phyloP scores from a whole-genome alignment of 2,113 vertebrate species.

The Ptilonorhynchus violaceus region DNA sequence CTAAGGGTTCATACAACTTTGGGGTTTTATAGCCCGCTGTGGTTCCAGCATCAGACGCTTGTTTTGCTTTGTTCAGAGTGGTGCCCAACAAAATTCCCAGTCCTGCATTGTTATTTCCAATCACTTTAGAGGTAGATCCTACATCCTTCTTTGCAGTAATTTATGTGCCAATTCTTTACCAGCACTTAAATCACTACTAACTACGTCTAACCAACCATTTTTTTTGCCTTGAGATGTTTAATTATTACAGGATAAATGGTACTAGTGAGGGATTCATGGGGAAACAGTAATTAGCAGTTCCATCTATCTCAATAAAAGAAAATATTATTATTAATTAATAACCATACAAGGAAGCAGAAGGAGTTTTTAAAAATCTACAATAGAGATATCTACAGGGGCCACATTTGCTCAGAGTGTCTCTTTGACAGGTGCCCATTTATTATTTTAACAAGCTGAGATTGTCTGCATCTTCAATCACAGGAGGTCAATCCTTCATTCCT shows the following conservation, averaged over 20 bases:
- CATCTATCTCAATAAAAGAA: conserved; percentile 73
- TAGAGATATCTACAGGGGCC: conserved; percentile 67
- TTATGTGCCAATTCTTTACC: conserved; percentile 16
- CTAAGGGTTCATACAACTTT: not conserved
- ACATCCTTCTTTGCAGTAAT: not conserved
- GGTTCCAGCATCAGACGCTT: not conserved
- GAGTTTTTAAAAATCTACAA: conserved; percentile 61
- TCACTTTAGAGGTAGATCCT: not conserved
- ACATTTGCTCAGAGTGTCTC: conserved; percentile 58
- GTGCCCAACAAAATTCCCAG: not conserved
- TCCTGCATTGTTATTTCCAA: not conserved
- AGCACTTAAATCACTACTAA: conserved; percentile 32
- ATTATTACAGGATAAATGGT: conserved; percentile 70
- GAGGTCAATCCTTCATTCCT: conserved; percentile 58
- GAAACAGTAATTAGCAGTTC: conserved; percentile 71
- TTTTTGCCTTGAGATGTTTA: conserved; percentile 64
- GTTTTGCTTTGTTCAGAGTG: not conserved
- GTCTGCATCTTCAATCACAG: conserved; percentile 42
- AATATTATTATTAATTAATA: conserved; percentile 78
- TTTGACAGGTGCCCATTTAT: conserved; percentile 69
- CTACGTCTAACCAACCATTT: conserved; percentile 34
- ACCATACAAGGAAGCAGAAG: conserved; percentile 51
- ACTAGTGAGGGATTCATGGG: conserved; percentile 61
- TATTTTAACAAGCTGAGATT: conserved; percentile 65
- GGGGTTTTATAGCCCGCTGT: rapidly evolving